Evolutionary conservation across 92 coral and sea anemone genomes (phyloP).

Genomic region (Anthopleura xanthogrammica): DNA sequence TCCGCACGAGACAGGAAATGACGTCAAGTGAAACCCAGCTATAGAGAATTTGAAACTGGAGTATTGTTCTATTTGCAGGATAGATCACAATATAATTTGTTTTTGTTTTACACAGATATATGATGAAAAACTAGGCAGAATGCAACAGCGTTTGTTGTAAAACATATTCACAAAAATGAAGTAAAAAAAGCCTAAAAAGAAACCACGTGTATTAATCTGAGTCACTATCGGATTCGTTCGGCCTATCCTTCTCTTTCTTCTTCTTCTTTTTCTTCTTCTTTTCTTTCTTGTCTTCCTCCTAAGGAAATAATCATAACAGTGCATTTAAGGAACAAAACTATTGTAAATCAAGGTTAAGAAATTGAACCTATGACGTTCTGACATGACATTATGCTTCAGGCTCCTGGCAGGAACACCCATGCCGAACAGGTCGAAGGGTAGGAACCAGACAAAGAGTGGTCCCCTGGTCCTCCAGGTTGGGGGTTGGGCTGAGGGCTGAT

Average conservation of each 20-base stretch:
- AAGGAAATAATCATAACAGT: too few relatives aligned
- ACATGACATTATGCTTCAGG: too few relatives aligned
- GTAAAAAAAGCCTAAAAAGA: constrained; percentile 3
- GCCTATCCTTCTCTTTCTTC: constrained; percentile 51
- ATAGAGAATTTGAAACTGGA: too few relatives aligned
- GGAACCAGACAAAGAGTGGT: too few relatives aligned
- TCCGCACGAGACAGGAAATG: too few relatives aligned
- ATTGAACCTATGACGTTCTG: not conserved
- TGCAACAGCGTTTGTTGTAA: not conserved
- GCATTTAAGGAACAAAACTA: not conserved
- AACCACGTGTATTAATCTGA: constrained; percentile 8
- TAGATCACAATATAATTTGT: not conserved
- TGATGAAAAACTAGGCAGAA: not conserved
- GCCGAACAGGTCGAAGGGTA: too few relatives aligned
- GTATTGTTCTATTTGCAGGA: too few relatives aligned
- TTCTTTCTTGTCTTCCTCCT: constrained; percentile 57
- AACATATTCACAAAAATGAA: not conserved
- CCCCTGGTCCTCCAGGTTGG: too few relatives aligned
- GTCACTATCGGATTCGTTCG: constrained; percentile 43
- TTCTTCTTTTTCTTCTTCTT: constrained; percentile 66
- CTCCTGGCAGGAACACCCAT: too few relatives aligned
- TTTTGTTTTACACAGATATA: not conserved
- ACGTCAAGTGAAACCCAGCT: too few relatives aligned
- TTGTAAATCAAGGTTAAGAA: not conserved
- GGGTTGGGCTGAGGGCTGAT: too few relatives aligned